Conservation (phyloP, 2,113 vertebrate species). For the Microcebus griseorufus region DNA sequence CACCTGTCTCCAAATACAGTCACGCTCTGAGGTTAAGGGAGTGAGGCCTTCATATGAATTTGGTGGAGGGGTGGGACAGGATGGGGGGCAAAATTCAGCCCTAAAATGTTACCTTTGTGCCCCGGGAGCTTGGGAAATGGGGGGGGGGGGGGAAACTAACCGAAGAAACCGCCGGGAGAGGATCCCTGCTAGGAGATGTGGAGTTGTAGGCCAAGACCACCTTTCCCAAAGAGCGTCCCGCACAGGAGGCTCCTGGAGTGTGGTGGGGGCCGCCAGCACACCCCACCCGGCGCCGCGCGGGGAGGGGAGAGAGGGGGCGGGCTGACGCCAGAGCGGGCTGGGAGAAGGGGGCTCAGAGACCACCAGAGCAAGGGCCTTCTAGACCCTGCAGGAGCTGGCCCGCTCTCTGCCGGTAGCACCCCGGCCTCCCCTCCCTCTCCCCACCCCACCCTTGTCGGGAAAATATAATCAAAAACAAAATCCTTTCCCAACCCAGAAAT, state of each 20-base stretch:
- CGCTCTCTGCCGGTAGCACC: neutral
- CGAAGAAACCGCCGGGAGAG: neutral
- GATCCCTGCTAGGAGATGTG: neutral
- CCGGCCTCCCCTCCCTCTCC: neutral
- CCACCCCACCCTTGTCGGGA: neutral
- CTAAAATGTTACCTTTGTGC: neutral
- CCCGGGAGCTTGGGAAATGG: neutral
- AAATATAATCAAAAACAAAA: neutral
- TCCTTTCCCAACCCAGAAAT: neutral
- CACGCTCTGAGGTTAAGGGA: neutral
- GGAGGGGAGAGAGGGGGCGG: accelerated
- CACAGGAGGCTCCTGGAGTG: neutral
- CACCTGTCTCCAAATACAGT: neutral
- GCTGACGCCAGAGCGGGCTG: neutral
- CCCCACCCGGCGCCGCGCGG: no score
- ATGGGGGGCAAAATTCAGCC: accelerated
- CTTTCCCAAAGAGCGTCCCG: neutral
- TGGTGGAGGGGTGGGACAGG: no score
- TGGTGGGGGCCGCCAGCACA: accelerated
- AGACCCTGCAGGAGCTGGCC: neutral
- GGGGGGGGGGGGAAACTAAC: accelerated
- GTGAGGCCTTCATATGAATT: neutral
- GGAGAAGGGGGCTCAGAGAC: neutral
- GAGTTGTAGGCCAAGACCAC: neutral
- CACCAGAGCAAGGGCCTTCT: neutral